Percentiles rank a stretch among this genome's conserved stretches.
These are phyloP conservation scores for Entelurus aequoreus DNA, from an alignment of 2,113 vertebrate genomes.

Conservation along the genomic window DNA sequence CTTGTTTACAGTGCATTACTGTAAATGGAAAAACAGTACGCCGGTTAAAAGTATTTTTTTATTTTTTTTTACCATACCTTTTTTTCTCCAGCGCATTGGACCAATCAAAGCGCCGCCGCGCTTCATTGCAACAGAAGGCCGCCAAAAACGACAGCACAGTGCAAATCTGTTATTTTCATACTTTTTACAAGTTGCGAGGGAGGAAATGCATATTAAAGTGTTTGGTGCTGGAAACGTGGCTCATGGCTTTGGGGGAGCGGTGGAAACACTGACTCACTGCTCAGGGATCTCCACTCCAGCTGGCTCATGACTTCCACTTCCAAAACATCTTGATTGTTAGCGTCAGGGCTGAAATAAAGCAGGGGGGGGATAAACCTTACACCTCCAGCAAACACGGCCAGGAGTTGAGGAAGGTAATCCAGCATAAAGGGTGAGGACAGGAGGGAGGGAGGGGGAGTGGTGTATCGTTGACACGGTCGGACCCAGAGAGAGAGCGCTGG, in stretches of 20 bases:
- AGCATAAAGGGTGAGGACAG: conserved; percentile 16
- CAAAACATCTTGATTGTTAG: conserved; percentile 46
- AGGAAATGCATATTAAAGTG: conserved; percentile 15
- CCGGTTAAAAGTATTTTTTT: no score
- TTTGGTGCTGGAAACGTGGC: conserved; percentile 10
- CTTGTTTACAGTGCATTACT: no score
- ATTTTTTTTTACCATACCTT: no score
- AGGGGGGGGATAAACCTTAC: conserved; percentile 31
- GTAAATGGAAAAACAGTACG: no score
- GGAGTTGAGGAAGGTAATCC: neutral
- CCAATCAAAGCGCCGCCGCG: no score
- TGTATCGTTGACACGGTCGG: conserved; percentile 44
- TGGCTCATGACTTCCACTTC: conserved; percentile 36
- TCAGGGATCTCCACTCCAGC: conserved; percentile 37
- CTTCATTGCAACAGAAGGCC: no score
- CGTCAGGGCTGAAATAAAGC: no score
- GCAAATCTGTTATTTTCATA: neutral
- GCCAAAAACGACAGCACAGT: neutral
- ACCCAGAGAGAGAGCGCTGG: conserved; percentile 37
- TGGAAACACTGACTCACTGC: conserved; percentile 67
- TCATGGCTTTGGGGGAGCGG: conserved; percentile 30
- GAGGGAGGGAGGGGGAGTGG: conserved; percentile 15
- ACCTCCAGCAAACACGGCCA: neutral
- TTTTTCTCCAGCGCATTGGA: no score
- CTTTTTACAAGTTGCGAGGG: neutral